Evolutionary conservation across 2,797 vertebrate genomes (phyloP).

Genomic region (Allobates femoralis): DNA sequence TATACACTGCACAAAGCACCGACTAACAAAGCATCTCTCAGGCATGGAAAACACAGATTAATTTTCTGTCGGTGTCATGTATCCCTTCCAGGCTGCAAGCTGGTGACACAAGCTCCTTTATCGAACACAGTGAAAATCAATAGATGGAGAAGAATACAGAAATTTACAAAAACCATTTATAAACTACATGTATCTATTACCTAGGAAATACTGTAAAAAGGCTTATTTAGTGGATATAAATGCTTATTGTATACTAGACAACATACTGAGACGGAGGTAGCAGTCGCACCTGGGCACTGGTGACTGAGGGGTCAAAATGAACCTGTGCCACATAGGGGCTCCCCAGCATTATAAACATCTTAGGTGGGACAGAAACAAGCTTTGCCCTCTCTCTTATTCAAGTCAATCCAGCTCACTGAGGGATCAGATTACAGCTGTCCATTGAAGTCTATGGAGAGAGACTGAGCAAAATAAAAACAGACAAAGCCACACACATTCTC

Average conservation of each 20-base stretch:
- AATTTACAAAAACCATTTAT: constrained; percentile 1
- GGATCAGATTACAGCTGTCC: too few species aligned
- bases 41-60: neutral
- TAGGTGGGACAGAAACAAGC: too few species aligned
- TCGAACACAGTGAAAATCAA: constrained; percentile 47
- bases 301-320: neutral
- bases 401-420: too few species aligned
- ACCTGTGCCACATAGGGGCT: neutral
- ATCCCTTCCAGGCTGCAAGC: constrained; percentile 16
- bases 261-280: neutral
- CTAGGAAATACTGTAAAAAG: neutral
- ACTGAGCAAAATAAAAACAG: too few species aligned
- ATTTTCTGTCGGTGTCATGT: constrained; percentile 12
- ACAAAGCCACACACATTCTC: too few species aligned
- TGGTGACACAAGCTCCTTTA: constrained; percentile 12
- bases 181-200: neutral
- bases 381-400: too few species aligned
- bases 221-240: neutral
- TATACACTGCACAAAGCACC: neutral
- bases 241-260: neutral
- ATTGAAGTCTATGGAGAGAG: too few species aligned
- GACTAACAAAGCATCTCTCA: neutral
- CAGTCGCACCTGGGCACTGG: neutral
- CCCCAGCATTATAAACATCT: neutral
- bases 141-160: constrained; percentile 12